Conservation (phyloP, 1,140 invertebrate species). For the Zaprionus lachaisei region DNA sequence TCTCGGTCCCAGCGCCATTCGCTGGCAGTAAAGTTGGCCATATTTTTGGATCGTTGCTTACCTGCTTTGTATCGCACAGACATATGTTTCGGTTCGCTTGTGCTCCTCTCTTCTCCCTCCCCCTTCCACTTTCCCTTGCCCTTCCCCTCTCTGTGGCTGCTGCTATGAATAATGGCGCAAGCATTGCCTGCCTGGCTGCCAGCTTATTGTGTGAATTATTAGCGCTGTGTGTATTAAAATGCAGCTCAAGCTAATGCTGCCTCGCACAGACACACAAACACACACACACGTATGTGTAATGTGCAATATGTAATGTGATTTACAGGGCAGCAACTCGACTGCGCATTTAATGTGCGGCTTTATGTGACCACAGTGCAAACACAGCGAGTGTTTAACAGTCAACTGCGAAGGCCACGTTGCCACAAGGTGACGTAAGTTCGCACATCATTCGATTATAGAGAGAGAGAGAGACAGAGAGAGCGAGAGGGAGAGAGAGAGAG, state of each 20-base stretch:
- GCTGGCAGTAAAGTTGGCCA: conserved; percentile 38
- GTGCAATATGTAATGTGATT: conserved; percentile 73
- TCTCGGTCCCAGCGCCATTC: conserved; percentile 6
- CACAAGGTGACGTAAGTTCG: background rate
- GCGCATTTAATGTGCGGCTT: conserved; percentile 50
- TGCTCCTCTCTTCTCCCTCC: background rate
- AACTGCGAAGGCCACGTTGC: background rate
- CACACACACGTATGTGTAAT: conserved; percentile 64
- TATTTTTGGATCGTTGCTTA: conserved; percentile 51
- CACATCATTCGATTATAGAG: conserved; percentile 8
- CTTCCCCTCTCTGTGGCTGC: conserved; percentile 4
- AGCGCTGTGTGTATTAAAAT: conserved; percentile 77
- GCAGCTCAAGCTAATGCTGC: conserved; percentile 70
- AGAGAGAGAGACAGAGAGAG: background rate
- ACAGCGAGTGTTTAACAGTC: background rate
- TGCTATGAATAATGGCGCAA: conserved; percentile 65
- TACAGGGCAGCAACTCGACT: conserved; percentile 53
- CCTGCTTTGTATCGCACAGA: conserved; percentile 36
- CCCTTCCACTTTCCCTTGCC: background rate
- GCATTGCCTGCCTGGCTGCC: conserved; percentile 50
- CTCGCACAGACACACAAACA: conserved; percentile 5
- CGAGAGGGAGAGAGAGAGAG: background rate
- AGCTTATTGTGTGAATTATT: conserved; percentile 81
- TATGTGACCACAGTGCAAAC: conserved; percentile 17
- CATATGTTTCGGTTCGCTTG: conserved; percentile 34